Percentiles rank a stretch among this genome's conserved stretches.
phyloP scores from a whole-genome alignment of 2,113 vertebrate genomes.

The Alosa alosa region DNA sequence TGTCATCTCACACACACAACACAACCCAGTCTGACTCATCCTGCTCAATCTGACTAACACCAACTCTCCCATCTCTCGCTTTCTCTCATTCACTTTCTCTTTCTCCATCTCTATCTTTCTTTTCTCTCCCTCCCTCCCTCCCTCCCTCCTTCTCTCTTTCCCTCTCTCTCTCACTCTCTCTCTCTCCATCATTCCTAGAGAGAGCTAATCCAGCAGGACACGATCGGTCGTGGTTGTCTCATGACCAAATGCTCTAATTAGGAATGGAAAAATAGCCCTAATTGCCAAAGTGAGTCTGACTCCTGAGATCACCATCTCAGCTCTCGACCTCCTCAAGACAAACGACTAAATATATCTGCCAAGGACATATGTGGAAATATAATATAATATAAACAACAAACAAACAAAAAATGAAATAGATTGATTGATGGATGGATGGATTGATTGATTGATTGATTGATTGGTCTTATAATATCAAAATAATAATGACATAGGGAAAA shows the following conservation, averaged over 20 bases:
- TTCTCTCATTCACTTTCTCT: neutral
- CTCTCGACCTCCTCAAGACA: slow-evolving; percentile 15
- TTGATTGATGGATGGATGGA: neutral
- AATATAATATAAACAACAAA: neutral
- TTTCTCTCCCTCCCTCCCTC: neutral
- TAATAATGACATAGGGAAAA: neutral
- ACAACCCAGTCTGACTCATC: neutral
- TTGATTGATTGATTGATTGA: neutral
- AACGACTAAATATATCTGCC: slow-evolving; percentile 27
- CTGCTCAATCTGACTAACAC: neutral
- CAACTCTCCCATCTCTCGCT: neutral
- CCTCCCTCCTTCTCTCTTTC: neutral
- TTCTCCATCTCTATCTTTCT: neutral
- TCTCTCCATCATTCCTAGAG: neutral
- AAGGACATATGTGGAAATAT: neutral
- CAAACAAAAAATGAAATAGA: neutral
- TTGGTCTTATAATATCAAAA: neutral
- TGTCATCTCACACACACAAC: neutral
- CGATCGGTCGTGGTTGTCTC: slow-evolving; percentile 15
- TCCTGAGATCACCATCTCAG: slow-evolving; percentile 23
- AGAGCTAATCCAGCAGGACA: neutral
- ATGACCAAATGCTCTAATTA: slow-evolving; percentile 19
- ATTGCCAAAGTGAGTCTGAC: neutral
- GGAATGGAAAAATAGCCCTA: neutral
- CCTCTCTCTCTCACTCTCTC: neutral